A percentile compares a stretch with the other conserved stretches of the same genome.
Conservation (phyloP, 2,113 vertebrate species). For the Tursiops truncatus region DNA sequence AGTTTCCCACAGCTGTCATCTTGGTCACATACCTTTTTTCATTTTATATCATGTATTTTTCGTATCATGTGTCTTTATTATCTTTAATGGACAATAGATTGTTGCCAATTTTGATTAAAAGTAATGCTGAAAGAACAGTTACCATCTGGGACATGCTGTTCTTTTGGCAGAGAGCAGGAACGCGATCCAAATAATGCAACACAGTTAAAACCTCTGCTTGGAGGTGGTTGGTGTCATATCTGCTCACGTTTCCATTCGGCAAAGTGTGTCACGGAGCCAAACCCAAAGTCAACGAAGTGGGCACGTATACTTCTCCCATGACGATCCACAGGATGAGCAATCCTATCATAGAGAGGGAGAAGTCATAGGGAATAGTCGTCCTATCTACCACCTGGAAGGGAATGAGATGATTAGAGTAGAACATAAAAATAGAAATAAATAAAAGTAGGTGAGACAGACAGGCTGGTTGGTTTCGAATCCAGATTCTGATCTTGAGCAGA, state of each 20-base stretch:
- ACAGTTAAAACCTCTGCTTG: background rate
- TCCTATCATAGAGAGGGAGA: background rate
- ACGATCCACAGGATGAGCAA: background rate
- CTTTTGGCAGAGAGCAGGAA: background rate
- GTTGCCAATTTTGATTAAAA: slow-evolving; percentile 1
- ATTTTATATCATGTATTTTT: background rate
- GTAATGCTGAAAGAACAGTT: background rate
- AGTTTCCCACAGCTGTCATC: background rate
- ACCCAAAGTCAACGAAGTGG: background rate
- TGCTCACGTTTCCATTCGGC: background rate
- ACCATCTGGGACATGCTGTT: background rate
- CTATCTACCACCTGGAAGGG: background rate
- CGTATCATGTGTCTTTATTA: background rate
- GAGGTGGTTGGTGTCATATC: background rate
- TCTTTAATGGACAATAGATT: background rate
- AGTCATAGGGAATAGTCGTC: background rate
- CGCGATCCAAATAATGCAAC: background rate
- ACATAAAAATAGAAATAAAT: background rate
- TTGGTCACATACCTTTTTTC: background rate
- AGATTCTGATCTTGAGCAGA: background rate
- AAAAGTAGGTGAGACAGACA: background rate
- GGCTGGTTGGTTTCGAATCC: background rate
- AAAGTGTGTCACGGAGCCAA: background rate
- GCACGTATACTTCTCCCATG: background rate
- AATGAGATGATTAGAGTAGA: background rate